Conservation (phyloP, 1,140 invertebrate genomes). For the Meloidogyne chitwoodi region DNA sequence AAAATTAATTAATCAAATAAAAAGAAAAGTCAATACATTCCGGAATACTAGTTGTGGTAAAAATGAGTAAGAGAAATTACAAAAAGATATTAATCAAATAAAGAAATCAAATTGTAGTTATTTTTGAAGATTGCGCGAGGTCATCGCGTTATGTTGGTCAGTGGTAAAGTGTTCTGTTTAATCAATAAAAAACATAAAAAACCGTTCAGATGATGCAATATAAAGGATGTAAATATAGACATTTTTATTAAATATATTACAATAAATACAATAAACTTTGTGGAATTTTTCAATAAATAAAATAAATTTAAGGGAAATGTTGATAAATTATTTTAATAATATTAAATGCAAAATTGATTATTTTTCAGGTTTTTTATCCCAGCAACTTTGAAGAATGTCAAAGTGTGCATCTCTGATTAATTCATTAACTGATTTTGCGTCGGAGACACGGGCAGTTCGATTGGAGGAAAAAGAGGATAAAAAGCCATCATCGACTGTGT, state of each 20-base stretch:
- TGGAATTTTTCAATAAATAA: neutral
- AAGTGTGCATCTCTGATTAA: neutral
- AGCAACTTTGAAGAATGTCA: neutral
- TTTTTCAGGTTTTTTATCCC: slow-evolving; percentile 3
- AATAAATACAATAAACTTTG: neutral
- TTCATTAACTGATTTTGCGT: neutral
- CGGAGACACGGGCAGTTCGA: slow-evolving; percentile 1
- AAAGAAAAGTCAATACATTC: no score
- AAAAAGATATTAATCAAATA: neutral
- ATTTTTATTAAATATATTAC: no score
- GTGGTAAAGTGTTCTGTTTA: neutral
- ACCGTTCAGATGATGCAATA: neutral
- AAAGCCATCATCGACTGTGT: neutral
- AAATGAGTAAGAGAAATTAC: neutral
- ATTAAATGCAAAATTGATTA: neutral
- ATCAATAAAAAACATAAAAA: neutral
- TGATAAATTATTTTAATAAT: neutral
- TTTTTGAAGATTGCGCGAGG: neutral
- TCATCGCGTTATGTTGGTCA: neutral
- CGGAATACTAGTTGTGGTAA: no score
- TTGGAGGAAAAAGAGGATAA: neutral
- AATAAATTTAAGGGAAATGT: neutral
- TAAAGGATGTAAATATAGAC: neutral
- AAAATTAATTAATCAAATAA: neutral
- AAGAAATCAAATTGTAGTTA: neutral